phyloP scores from a whole-genome alignment of 2,888 invertebrate genomes.

The Dasypogon diadema region DNA sequence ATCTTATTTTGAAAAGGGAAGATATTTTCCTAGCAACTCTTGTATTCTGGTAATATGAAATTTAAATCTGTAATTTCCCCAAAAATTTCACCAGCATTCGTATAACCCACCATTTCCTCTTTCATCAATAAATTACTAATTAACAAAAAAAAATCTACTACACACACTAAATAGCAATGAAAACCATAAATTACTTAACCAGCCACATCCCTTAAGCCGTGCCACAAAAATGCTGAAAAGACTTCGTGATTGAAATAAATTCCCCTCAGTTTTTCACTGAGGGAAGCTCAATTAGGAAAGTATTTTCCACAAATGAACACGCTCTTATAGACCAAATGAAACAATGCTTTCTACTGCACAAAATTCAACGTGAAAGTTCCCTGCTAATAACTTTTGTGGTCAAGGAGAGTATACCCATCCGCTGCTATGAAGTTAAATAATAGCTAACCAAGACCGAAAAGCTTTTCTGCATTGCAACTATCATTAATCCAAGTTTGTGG shows the following conservation, averaged over 20 bases:
- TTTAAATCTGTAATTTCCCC: no score
- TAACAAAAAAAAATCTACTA: no score
- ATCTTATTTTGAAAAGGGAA: no score
- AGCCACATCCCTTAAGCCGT: not conserved
- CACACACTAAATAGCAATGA: no score
- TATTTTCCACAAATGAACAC: slow-evolving; percentile 51
- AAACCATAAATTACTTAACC: slow-evolving; percentile 5
- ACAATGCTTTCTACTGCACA: slow-evolving; percentile 1
- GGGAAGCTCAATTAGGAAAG: slow-evolving; percentile 48
- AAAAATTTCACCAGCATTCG: no score
- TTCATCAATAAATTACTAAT: no score
- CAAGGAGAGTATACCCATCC: slow-evolving; percentile 19
- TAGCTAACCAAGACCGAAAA: not conserved
- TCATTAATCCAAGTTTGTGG: slow-evolving; percentile 45
- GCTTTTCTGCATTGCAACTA: slow-evolving; percentile 25
- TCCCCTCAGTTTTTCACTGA: slow-evolving; percentile 34
- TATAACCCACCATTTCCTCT: no score
- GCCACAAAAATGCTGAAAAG: slow-evolving; percentile 44
- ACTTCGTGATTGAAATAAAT: slow-evolving; percentile 52
- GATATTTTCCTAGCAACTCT: no score
- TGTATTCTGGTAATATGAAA: no score
- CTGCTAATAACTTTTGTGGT: slow-evolving; percentile 48
- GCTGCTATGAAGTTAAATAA: slow-evolving; percentile 9
- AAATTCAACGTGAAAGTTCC: slow-evolving; percentile 41
- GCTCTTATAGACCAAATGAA: slow-evolving; percentile 18